phyloP scores from a whole-genome alignment of 2,113 vertebrate species.

The Pitta sordida region DNA sequence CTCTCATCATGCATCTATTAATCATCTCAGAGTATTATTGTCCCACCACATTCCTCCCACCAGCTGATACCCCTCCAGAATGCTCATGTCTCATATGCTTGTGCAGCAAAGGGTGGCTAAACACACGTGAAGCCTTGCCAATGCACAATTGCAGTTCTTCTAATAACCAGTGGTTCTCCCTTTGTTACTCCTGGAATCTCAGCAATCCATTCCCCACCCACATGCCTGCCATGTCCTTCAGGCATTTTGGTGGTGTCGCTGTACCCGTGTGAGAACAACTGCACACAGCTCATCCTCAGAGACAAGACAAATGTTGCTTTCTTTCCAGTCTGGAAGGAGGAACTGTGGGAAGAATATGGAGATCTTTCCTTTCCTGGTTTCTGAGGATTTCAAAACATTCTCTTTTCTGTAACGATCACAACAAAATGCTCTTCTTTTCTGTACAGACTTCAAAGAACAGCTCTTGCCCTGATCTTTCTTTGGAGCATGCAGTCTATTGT shows the following conservation, averaged over 20 bases:
- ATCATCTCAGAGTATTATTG: not conserved
- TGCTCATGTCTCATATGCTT: not conserved
- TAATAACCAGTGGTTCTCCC: not conserved
- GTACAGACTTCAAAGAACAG: not conserved
- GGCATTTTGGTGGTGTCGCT: not conserved
- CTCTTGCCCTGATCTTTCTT: not conserved
- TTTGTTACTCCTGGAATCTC: constrained; percentile 26
- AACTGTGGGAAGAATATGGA: not conserved
- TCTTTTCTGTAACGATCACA: not conserved
- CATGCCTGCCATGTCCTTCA: not conserved
- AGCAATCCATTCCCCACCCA: not conserved
- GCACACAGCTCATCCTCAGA: not conserved
- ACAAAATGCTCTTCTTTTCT: not conserved
- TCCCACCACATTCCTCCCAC: not conserved
- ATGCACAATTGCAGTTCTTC: not conserved
- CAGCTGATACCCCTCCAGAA: not conserved
- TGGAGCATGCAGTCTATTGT: not conserved
- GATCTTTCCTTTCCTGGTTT: not conserved
- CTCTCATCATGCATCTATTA: not conserved
- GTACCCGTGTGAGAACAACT: not conserved
- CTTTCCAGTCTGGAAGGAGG: not conserved
- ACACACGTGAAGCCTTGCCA: accelerated
- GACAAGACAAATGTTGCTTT: not conserved
- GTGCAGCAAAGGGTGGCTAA: not conserved
- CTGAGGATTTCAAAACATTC: not conserved